Evolutionary conservation across 92 coral and sea anemone genomes (phyloP).

Genomic region (Anthopleura xanthogrammica): DNA sequence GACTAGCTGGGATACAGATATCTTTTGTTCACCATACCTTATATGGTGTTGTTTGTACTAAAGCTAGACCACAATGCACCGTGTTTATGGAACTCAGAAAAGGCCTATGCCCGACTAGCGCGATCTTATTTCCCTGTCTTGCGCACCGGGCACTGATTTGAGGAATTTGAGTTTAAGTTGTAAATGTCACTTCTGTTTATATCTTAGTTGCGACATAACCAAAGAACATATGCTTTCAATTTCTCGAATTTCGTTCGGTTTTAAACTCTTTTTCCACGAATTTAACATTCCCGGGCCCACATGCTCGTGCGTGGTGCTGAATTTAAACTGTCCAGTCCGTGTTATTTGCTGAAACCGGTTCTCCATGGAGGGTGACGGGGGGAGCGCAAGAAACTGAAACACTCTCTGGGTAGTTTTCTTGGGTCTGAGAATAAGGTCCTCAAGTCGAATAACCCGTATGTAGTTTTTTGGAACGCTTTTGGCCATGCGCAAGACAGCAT

Average conservation of each 20-base stretch:
- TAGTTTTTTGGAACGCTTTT: constrained; percentile 32
- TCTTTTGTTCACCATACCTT: too few relatives aligned
- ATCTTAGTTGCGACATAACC: constrained; percentile 61
- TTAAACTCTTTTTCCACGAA: constrained; percentile 65
- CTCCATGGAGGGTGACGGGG: constrained; percentile 63
- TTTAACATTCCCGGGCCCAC: constrained; percentile 37
- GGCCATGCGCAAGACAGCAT: constrained; percentile 48
- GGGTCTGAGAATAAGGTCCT: constrained; percentile 70
- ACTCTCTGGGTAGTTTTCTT: constrained; percentile 57
- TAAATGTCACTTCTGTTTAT: constrained; percentile 2
- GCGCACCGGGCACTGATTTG: too few relatives aligned
- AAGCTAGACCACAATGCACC: too few relatives aligned
- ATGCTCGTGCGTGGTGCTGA: constrained; percentile 53
- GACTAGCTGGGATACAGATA: too few relatives aligned
- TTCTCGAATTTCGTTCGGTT: constrained; percentile 40
- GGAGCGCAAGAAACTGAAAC: constrained; percentile 66
- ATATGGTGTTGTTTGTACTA: too few relatives aligned
- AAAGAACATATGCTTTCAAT: constrained; percentile 69
- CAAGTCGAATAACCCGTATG: constrained; percentile 65
- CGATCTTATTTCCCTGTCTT: too few relatives aligned
- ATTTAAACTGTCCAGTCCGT: constrained; percentile 44
- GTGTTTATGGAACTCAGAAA: too few relatives aligned
- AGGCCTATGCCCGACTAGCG: too few relatives aligned
- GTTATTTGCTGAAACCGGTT: constrained; percentile 62
- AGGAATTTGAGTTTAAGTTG: too few relatives aligned